Evolutionary conservation across 2,888 invertebrate species (phyloP), one percentile per base, ranked within the genome.

Genomic region (Brachyopa scutellaris): DNA sequence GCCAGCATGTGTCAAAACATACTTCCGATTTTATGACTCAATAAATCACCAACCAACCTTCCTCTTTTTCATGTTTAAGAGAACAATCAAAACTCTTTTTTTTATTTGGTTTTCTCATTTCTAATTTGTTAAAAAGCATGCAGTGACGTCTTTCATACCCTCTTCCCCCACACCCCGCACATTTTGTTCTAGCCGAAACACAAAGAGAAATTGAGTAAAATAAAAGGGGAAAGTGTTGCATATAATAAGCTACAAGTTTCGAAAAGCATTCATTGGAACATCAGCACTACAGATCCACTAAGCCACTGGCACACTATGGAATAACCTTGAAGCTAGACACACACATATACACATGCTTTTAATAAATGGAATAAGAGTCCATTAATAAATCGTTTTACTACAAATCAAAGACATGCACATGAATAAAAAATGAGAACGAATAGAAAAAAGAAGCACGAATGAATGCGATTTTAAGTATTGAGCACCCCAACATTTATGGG

Each of bases 321-420:
- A 51, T 59, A 76, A 80, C 80, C 76, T 80, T 80, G 76, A 19
- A 59, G 57, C 55, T 61, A 45, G 11, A 51, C 23, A 49, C 26
- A 51, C 45, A 42, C 26, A 51, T 38, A 42, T 9, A 26, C 21
- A n/a, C 19, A 42, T 9, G 17, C 1, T 13, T 21, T 53, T 17
- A 40, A 45, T 67, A 73, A 61, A 66, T 79, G 74, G 47, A 61
- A 67, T 49, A 67, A 67, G 61, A 76, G 42, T 45, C 80, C 76
- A 80, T 80, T 80, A 70, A 80, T 69, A 64, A 74, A 76, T 59
- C 61, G 33, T 69, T 80, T 80, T 67, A 57, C 67, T 61, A 59
- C 67, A 61, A 67, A 57, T 57, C 62, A 74, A 64, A 49, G 57
- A 8, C 47, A 69, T 51, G 62, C 61, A 62, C 49, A 80, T 47